Evolutionary conservation across 2,888 invertebrate species (phyloP).

Genomic region (Chydorus sphaericus): DNA sequence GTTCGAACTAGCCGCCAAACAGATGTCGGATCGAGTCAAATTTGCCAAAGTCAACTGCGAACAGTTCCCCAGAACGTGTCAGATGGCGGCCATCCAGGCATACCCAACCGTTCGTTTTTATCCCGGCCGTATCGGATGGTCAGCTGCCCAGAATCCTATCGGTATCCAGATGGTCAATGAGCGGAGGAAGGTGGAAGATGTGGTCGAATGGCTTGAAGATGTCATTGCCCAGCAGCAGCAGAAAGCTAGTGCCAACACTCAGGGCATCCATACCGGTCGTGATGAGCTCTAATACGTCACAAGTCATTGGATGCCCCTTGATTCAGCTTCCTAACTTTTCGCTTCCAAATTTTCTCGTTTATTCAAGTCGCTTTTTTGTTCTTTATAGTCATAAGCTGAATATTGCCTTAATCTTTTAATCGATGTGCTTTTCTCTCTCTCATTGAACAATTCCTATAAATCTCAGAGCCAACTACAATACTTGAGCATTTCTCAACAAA

Average conservation of each 20-base stretch:
- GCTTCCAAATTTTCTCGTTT: no score
- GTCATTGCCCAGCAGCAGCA: neutral
- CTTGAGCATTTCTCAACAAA: no score
- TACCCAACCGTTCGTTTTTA: constrained; percentile 45
- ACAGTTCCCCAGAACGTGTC: constrained; percentile 36
- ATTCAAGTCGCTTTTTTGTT: no score
- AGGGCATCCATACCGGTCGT: neutral
- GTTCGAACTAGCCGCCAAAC: constrained; percentile 44
- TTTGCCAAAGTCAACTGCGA: constrained; percentile 53
- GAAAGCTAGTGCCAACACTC: neutral
- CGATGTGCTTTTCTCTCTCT: no score
- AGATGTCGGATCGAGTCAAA: constrained; percentile 37
- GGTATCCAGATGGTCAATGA: neutral
- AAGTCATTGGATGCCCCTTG: no score
- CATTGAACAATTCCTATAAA: no score
- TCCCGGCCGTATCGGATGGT: constrained; percentile 4
- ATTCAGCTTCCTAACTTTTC: no score
- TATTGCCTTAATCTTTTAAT: no score
- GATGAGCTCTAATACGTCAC: constrained; percentile 6
- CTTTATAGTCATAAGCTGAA: no score
- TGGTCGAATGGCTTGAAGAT: neutral
- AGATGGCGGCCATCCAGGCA: constrained; percentile 35
- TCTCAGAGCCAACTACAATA: no score
- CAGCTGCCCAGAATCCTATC: neutral
- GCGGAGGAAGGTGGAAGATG: neutral